Evolutionary conservation across 2,888 invertebrate genomes (phyloP), one percentile per base, ranked within the genome.

Genomic region (Marasmarcha lunaedactyla): DNA sequence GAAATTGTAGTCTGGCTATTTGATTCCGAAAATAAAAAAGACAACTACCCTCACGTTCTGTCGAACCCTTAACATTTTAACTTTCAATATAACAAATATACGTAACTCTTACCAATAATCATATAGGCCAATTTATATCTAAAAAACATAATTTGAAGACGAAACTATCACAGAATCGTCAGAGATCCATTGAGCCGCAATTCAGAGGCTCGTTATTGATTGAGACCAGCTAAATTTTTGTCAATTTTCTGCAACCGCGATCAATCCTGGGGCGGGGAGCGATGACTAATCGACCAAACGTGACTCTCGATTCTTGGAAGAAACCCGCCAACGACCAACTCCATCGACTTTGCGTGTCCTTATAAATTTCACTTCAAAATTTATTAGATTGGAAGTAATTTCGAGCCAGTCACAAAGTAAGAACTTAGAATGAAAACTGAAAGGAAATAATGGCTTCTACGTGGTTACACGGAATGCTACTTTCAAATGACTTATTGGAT

Each of bases 301-400:
- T 30, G 30, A 30, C 30, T 30, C 6, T 30, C 30, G 30, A 7
- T 30, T 30, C 10, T n/a, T 30, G 2, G 3, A 10, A 30, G 9
- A 10, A 11, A 4, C 30, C 30, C 9, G n/a, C 30, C 30, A 9
- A 11, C 30, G 30, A 30, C n/a, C 20, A 20, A 20, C 20, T 20
- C 20, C 4, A 20, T 7, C 20, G 30, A 30, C 6, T 30, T 30
- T 30, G 30, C 30, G 30, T 30, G 30, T 30, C 30, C 30, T 30
- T 30, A 30, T 30, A 30, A 30, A 30, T 30, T 30, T 30, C 30
- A 30, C 30, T 30, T 30, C 30, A 30, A 30, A 30, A 30, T 30
- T 30, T 30, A 30, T 30, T 30, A 30, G n/a, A 30, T 30, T 30
- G 30, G 30, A 30, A 30, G 30, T 30, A 30, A 30, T 30, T 30